Conservation (phyloP, 2,888 invertebrate species). For the Dorcus hopei region DNA sequence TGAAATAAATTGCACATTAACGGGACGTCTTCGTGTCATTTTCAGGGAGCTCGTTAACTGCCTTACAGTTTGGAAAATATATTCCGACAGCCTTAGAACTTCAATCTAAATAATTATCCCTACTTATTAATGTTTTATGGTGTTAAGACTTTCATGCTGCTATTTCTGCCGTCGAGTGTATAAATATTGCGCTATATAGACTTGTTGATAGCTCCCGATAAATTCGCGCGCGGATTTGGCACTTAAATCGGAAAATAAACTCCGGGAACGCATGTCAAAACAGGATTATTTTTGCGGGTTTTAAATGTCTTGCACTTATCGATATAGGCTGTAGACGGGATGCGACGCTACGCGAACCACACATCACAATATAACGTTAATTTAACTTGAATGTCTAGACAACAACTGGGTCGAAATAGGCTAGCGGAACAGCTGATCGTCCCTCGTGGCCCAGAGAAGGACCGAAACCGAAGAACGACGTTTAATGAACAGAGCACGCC, state of each 20-base stretch:
- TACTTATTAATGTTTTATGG: too few species aligned
- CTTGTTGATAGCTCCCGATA: too few species aligned
- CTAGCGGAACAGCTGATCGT: conserved; percentile 48
- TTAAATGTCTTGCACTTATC: too few species aligned
- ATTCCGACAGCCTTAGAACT: background rate
- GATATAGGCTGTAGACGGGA: too few species aligned
- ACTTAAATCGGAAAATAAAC: too few species aligned
- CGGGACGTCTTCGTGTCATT: conserved; percentile 29
- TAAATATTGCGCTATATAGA: too few species aligned
- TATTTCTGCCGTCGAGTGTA: too few species aligned
- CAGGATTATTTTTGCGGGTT: too few species aligned
- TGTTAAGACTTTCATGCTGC: too few species aligned
- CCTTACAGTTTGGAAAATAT: conserved; percentile 17
- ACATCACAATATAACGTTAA: conserved; percentile 15
- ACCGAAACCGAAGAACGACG: conserved; percentile 25
- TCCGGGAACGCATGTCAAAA: too few species aligned
- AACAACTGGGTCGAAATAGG: conserved; percentile 39
- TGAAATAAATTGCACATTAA: conserved; percentile 32
- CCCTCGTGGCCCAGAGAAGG: conserved; percentile 41
- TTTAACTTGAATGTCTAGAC: conserved; percentile 40
- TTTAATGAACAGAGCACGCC: conserved; percentile 24
- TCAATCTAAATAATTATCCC: background rate
- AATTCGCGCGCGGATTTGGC: too few species aligned
- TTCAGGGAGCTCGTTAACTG: conserved; percentile 28
- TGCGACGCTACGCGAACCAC: too few species aligned